Evolutionary conservation across 2,113 vertebrate species (phyloP).

Genomic region (Smithornis capensis): DNA sequence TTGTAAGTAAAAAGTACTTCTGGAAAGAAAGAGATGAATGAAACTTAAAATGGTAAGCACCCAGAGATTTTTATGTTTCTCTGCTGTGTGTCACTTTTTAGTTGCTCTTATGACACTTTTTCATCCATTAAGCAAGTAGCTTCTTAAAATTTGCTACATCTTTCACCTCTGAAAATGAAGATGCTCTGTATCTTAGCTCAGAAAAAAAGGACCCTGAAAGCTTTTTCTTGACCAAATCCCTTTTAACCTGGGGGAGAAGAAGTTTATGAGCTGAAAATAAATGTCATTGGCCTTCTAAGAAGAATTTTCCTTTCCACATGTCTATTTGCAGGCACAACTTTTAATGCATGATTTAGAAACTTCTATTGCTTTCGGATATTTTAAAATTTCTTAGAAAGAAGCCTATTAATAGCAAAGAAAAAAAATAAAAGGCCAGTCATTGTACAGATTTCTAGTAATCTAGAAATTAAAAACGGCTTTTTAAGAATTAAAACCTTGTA

Average conservation of each 20-base stretch:
- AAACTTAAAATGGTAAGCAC: neutral
- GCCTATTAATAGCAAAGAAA: neutral
- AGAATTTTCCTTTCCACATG: neutral
- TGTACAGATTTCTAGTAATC: neutral
- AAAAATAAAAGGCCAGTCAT: neutral
- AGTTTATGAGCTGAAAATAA: neutral
- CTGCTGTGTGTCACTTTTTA: neutral
- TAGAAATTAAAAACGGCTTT: neutral
- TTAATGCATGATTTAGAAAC: neutral
- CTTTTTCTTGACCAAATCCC: neutral
- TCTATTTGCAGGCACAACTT: neutral
- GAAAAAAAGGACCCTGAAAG: neutral
- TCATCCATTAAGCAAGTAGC: neutral
- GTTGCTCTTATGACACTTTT: neutral
- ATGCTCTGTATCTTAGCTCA: neutral
- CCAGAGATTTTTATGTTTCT: neutral
- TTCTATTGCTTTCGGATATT: neutral
- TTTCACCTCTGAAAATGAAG: conserved; percentile 13
- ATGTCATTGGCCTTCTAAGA: neutral
- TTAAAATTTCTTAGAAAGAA: neutral
- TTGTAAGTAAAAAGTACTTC: neutral
- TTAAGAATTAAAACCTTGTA: neutral
- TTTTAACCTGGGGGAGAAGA: neutral
- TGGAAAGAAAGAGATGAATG: neutral
- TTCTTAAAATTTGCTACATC: neutral